Evolutionary conservation across 2,888 invertebrate genomes (phyloP), one percentile per base, ranked within the genome.

Genomic region (Eudemis profundana): DNA sequence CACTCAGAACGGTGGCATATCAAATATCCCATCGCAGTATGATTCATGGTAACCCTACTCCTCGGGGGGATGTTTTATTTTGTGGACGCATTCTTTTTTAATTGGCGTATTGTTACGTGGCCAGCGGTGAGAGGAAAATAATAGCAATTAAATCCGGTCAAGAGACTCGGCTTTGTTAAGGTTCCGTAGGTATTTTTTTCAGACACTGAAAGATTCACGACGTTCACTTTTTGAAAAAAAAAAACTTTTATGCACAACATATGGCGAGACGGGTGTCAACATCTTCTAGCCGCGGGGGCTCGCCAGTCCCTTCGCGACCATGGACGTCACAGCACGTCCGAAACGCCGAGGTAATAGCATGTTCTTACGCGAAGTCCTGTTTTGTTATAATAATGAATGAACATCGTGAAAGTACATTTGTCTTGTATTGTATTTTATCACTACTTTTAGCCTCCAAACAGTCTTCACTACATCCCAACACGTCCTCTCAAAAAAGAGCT

Each of bases 21-120:
- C 23, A 54, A 54, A 42, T 42, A 15, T 42, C 54, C 15, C 27
- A 23, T 8, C 17, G 21, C 38, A 7, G 36, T 38, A 38, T 54
- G 53, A 54, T 12, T 54, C 53, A 40, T 54, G 27, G 38, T 4
- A 23, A 27, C 27, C n/a, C 19, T 53, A 54, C 40, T 15, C 54
- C 23, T 10, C 14, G 27, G 54, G 40, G 17, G 15, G 10, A 40
- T 12, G 21, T 46, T 2, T 21, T n/a, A 46, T 42, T 53, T 40
- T 54, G 12, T 40, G 23, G 5, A 15, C 38, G 14, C 15, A 8
- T 44, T 44, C 0, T 5, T 14, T n/a, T 8, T 4, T 42, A 54
- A 42, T 54, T 40, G 40, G 54, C 12, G 23, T 54, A 42, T 40
- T 53, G 23, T 54, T 27, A 27, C 40, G 23, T 19, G 3, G 17